phyloP scores from a whole-genome alignment of 2,113 vertebrate genomes.

The Amazona guildingii region DNA sequence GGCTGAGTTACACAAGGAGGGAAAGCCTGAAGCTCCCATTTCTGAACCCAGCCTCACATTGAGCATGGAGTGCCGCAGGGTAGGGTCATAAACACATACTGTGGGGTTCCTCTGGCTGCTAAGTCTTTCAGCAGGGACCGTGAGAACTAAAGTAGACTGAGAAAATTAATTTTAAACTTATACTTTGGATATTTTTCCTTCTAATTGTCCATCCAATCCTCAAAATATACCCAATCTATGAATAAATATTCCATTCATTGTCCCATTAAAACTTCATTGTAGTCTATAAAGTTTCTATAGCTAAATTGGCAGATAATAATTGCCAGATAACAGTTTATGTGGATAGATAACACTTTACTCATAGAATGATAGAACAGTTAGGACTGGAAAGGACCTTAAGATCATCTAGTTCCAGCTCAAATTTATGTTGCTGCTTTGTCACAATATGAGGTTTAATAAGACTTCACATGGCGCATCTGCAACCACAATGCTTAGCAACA shows the following conservation, averaged over 20 bases:
- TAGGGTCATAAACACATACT: background rate
- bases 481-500: background rate
- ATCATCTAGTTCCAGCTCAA: background rate
- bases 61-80: background rate
- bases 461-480: background rate
- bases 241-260: background rate
- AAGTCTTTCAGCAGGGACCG: background rate
- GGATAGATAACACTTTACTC: background rate
- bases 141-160: background rate
- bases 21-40: background rate
- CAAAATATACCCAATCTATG: background rate
- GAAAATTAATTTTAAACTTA: background rate
- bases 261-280: background rate
- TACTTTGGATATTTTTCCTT: background rate
- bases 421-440: background rate
- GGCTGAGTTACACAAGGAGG: background rate
- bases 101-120: background rate
- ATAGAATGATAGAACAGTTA: background rate
- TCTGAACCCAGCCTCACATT: background rate
- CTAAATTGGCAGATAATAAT: background rate
- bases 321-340: background rate
- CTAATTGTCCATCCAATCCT: background rate
- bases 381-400: background rate
- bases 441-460: background rate
- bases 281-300: background rate